A percentile compares a stretch with the other conserved stretches of the same genome.
Evolutionary conservation across 2,113 vertebrate genomes (phyloP).

Genomic region (Nyctereutes procyonoides): DNA sequence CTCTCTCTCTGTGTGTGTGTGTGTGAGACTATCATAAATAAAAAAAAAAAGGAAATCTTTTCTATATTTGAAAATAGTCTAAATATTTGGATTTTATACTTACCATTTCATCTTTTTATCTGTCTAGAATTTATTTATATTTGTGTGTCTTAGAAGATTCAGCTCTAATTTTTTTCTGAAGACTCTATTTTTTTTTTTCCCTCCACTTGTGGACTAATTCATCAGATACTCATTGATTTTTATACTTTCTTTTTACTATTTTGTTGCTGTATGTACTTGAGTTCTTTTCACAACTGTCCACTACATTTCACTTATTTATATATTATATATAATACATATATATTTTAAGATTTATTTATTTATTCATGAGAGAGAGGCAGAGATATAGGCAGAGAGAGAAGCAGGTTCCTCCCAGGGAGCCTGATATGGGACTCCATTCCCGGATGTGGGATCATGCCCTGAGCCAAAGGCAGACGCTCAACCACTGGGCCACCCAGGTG

Average conservation of each 20-base stretch:
- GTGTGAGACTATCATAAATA: too few relatives aligned
- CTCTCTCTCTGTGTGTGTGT: too few relatives aligned
- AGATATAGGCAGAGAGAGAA: too few relatives aligned
- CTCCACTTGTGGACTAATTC: background rate
- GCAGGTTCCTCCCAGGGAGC: too few relatives aligned
- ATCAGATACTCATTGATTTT: background rate
- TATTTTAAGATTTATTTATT: too few relatives aligned
- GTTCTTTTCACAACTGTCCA: constrained; percentile 2
- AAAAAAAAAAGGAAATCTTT: too few relatives aligned
- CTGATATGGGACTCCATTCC: too few relatives aligned
- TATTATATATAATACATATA: too few relatives aligned
- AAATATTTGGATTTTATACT: background rate
- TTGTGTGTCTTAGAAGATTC: constrained; percentile 45
- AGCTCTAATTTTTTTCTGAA: background rate
- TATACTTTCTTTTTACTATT: background rate
- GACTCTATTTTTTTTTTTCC: background rate
- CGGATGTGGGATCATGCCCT: too few relatives aligned
- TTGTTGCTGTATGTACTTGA: background rate
- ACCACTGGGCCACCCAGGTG: too few relatives aligned
- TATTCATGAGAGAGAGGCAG: too few relatives aligned
- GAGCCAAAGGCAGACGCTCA: too few relatives aligned
- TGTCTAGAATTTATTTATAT: background rate
- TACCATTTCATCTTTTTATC: background rate
- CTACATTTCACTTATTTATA: background rate
- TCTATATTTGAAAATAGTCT: background rate